A percentile compares a stretch with the other conserved stretches of the same genome.
Evolutionary conservation across 1,140 invertebrate species (phyloP).

Genomic region (Neotoxoptera formosana): DNA sequence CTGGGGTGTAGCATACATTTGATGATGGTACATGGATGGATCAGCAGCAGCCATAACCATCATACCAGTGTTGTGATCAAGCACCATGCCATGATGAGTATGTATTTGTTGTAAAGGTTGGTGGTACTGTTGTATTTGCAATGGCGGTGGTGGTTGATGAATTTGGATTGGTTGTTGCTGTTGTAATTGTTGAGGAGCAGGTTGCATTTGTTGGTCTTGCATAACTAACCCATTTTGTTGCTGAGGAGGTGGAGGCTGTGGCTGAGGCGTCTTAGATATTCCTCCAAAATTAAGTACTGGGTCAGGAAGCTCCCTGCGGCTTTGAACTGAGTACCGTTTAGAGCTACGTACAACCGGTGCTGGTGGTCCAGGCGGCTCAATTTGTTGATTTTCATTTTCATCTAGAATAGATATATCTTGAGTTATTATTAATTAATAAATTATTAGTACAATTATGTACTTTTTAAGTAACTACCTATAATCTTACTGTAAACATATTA

Average conservation of each 20-base stretch:
- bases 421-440: neutral
- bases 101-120: constrained; percentile 31
- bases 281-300: constrained; percentile 39
- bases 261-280: neutral
- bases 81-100: constrained; percentile 15
- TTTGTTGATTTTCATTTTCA: constrained; percentile 5
- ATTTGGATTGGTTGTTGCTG: constrained; percentile 21
- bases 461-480: neutral
- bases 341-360: constrained; percentile 17
- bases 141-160: constrained; percentile 26
- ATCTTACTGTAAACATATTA: neutral
- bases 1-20: constrained; percentile 10
- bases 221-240: neutral
- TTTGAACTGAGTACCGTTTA: constrained; percentile 37
- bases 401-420: neutral
- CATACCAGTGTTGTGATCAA: constrained; percentile 35
- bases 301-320: constrained; percentile 2
- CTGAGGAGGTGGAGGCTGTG: neutral
- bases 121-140: constrained; percentile 47
- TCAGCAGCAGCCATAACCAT: constrained; percentile 20
- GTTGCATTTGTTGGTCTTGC: constrained; percentile 29
- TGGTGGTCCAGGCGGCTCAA: neutral
- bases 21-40: constrained; percentile 33
- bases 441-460: neutral
- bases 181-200: neutral